Base-by-base conservation (phyloP, 2,888 invertebrate species). In the Pseudanteris insignis region DNA sequence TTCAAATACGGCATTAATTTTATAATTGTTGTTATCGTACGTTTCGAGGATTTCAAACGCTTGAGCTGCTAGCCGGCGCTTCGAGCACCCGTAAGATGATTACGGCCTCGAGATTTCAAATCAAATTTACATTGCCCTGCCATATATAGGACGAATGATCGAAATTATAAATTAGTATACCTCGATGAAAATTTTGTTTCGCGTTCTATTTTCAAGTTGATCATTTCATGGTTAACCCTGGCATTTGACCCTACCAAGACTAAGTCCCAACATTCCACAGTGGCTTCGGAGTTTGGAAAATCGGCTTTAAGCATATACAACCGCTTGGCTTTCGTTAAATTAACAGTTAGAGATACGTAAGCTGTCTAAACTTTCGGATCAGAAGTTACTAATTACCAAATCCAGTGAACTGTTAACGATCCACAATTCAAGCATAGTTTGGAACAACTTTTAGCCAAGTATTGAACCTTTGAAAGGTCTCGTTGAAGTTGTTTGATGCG, bases 371-470 rank as follows among this genome's bases (percentile, higher is more conserved):
- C 44, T 28, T 12, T 8, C 18, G 18, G 53, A 54, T 44, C 44
- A 44, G 32, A 54, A 54, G 46, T 46, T 40, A 44, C 54, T 54
- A 54, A 54, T 54, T 46, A 46, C 46, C 34, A 25, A 13, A 46
- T 29, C 14, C 33, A 40, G 46, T 40, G 40, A 46, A 54, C 46
- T 37, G 46, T 46, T 46, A 54, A 46, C 46, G 46, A 54, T 54
- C 28, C 28, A 13, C 28, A 38, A 28, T 54, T 12, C 28, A 18
- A 40, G 29, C 37, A 47, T 47, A 55, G 43, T 48, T 48, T 4
- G 14, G 36, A 34, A 30, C 14, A 32, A 57, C 43, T 57, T 57
- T 38, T 36, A 14, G 7, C 18, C 13, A 48, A 32, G 37, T 57
- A 43, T 55, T 47, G 41, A 55, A 40, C 41, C 36, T 41, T 41